Evolutionary conservation across 2,113 vertebrate species (phyloP), one percentile per base, ranked within the genome.

Genomic region (Protomyctophum bolini): DNA sequence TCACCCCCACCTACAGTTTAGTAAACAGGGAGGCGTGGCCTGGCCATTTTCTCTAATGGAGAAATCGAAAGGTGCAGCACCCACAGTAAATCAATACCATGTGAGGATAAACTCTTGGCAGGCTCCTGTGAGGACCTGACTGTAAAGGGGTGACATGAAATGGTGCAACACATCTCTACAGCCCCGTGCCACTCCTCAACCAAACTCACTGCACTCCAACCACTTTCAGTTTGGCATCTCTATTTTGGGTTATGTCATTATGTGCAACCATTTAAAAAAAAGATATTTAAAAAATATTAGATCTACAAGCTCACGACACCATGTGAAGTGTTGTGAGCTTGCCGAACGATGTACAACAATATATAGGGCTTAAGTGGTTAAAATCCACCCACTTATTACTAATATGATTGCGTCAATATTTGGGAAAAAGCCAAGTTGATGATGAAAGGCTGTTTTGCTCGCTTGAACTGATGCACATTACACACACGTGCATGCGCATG

Each of bases 1-100:
- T 3, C 33, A 1, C 33, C 33, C 21, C 8, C 14, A 10, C 56
- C 58, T 77, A 72, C 82, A 66, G 64, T 72, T 72, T 79, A 71
- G 86, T 86, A 88, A 88, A 88, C 84, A 82, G 64, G 77, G 82
- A 83, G 88, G 86, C 83, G 82, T 82, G 86, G 86, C 70, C 29
- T 0, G 68, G 72, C 83, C 86, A 82, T 86, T 90, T 83, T 79
- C 75, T 77, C 79, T 91, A 89, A 92, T 92, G 85, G 83, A 84
- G 86, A 89, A 91, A 89, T 91, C 81, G 80, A 89, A 89, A 86
- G 81, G 82, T 85, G 87, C 88, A 78, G 75, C 89, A 84, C 85
- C 88, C 82, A 59, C 79, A 75, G 83, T 83, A 85, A 85, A 90
- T 90, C 90, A 84, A 90, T 89, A 90, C 56, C 72, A 82, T 79